Evolutionary conservation across 2,797 vertebrate species (phyloP).

Genomic region (Gymnocypris eckloni): DNA sequence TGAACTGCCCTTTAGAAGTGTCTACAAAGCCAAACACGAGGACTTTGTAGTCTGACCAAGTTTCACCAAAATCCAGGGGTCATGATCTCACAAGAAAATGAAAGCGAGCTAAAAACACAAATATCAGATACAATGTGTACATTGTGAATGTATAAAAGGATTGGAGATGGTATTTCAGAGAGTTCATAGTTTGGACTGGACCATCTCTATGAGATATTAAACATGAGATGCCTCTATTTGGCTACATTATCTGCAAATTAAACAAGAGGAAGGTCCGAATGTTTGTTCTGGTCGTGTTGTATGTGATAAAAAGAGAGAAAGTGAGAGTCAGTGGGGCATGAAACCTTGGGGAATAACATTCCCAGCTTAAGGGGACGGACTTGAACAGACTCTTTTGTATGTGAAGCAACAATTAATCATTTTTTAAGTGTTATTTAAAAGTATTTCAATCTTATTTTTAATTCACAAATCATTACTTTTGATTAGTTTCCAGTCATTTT

Average conservation of each 20-base stretch:
- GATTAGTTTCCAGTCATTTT: not conserved
- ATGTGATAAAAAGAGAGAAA: not conserved
- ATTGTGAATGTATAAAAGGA: not conserved
- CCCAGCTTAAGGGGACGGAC: not conserved
- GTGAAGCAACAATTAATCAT: not conserved
- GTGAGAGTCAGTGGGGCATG: not conserved
- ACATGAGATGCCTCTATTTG: not conserved
- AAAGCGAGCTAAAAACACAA: slow-evolving; percentile 23
- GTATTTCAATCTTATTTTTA: not conserved
- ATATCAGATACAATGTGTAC: not conserved
- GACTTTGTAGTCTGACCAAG: slow-evolving; percentile 5
- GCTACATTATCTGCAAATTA: slow-evolving; percentile 14
- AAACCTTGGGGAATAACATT: not conserved
- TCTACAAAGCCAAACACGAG: slow-evolving; percentile 2
- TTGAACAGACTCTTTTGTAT: not conserved
- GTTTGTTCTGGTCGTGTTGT: not conserved
- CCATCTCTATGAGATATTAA: not conserved
- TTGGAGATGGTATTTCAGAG: not conserved
- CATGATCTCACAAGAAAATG: slow-evolving; percentile 6
- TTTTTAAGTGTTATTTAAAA: not conserved
- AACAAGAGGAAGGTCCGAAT: slow-evolving; percentile 18
- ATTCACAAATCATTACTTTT: not conserved
- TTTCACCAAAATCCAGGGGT: slow-evolving; percentile 21
- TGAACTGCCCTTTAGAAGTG: not conserved
- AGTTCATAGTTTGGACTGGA: not conserved